Conservation (phyloP, 2,113 vertebrate genomes). For the Australoheros scitulus region DNA sequence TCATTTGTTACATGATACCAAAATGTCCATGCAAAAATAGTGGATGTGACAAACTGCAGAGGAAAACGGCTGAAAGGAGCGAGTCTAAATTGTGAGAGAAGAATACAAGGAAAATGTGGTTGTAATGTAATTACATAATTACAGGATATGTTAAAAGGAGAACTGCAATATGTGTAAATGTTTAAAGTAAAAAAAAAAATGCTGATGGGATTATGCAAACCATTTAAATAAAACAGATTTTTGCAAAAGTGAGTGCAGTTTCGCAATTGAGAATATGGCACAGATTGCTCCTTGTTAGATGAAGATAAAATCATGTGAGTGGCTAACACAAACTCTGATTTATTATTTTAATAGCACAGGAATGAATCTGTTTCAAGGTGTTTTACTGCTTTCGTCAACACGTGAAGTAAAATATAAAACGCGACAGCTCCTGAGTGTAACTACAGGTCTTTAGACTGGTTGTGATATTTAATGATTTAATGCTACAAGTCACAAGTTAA, state of each 20-base stretch:
- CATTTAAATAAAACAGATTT: neutral
- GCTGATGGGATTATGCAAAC: neutral
- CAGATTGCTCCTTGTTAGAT: rapidly evolving
- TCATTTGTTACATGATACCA: neutral
- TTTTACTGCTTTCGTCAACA: neutral
- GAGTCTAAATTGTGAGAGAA: neutral
- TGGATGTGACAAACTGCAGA: neutral
- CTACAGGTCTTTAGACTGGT: neutral
- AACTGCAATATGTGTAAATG: neutral
- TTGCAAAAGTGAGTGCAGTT: rapidly evolving
- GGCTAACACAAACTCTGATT: neutral
- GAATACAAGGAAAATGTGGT: neutral
- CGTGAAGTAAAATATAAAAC: neutral
- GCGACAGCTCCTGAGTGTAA: neutral
- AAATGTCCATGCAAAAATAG: neutral
- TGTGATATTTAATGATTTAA: constrained; percentile 7
- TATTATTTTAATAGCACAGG: neutral
- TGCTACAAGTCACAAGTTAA: neutral
- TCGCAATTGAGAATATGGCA: neutral
- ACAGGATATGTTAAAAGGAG: neutral
- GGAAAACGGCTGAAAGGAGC: neutral
- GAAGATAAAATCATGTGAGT: neutral
- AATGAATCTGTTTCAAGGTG: neutral
- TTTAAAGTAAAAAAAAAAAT: neutral
- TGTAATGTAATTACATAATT: neutral